Conservation (phyloP, 2,888 invertebrate genomes). For the Pharmacophagus antenor region DNA sequence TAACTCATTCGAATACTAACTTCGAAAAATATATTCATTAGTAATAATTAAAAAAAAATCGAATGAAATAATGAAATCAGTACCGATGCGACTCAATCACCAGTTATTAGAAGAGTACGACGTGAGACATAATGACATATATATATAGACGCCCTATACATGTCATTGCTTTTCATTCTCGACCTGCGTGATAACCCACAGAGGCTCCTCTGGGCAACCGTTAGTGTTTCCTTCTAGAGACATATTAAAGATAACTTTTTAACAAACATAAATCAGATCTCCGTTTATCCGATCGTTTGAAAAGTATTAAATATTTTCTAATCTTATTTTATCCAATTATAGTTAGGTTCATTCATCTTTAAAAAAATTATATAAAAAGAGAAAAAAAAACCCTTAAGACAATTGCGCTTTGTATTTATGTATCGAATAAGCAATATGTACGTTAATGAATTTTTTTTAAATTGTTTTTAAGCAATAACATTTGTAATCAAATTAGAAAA, state of each 20-base stretch:
- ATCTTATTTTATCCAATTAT: too few relatives aligned
- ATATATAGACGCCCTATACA: too few relatives aligned
- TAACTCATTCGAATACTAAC: slow-evolving; percentile 1
- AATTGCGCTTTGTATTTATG: too few relatives aligned
- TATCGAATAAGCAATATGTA: too few relatives aligned
- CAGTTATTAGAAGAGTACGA: slow-evolving; percentile 42
- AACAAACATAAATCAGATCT: not conserved
- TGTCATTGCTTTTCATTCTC: slow-evolving; percentile 44
- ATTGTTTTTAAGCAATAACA: too few relatives aligned
- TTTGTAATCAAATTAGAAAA: not conserved
- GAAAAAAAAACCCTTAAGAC: too few relatives aligned
- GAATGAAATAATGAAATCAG: not conserved
- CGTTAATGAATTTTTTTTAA: too few relatives aligned
- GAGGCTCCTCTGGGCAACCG: slow-evolving; percentile 29
- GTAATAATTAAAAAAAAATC: slow-evolving; percentile 3
- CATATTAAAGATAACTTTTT: not conserved
- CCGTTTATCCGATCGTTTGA: too few relatives aligned
- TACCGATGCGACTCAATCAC: slow-evolving; percentile 6
- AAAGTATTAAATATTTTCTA: too few relatives aligned
- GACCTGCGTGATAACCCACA: slow-evolving; percentile 48
- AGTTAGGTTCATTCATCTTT: too few relatives aligned
- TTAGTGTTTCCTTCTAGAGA: slow-evolving; percentile 15
- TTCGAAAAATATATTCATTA: slow-evolving; percentile 9
- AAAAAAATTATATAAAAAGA: too few relatives aligned
- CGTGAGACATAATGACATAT: slow-evolving; percentile 34